Conservation (phyloP, 2,797 vertebrate species). For the Chaetodon trifasciatus region DNA sequence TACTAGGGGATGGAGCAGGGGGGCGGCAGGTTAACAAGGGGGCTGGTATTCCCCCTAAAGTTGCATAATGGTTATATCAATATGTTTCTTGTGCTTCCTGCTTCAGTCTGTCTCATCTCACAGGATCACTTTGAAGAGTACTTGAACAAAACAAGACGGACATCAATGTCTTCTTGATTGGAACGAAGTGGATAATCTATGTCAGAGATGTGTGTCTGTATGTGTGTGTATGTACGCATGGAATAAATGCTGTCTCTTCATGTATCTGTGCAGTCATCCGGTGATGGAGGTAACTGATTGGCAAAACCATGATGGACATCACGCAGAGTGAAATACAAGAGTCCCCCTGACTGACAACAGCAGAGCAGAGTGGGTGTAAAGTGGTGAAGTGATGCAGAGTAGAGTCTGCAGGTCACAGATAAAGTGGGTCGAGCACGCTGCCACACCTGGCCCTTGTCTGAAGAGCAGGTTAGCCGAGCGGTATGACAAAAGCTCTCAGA, state of each 20-base stretch:
- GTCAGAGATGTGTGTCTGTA: not conserved
- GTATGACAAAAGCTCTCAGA: conserved; percentile 65
- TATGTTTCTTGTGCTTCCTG: not conserved
- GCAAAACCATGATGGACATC: conserved; percentile 59
- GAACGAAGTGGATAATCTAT: conserved; percentile 17
- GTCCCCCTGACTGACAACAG: conserved; percentile 54
- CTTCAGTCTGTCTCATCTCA: conserved; percentile 8
- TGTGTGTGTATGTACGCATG: not conserved
- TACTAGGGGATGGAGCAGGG: not conserved
- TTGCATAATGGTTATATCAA: not conserved
- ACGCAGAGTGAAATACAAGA: conserved; percentile 47
- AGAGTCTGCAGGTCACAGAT: conserved; percentile 60
- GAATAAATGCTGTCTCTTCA: conserved; percentile 15
- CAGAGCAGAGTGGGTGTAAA: conserved; percentile 57
- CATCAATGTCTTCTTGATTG: conserved; percentile 12
- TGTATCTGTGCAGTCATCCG: not conserved
- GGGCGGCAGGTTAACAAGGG: too few relatives aligned
- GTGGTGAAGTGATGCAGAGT: conserved; percentile 57
- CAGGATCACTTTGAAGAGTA: conserved; percentile 5
- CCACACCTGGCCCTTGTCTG: conserved; percentile 75
- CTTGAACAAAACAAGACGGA: conserved; percentile 28
- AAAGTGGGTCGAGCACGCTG: conserved; percentile 61
- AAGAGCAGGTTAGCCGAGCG: conserved; percentile 62
- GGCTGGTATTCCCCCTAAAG: too few relatives aligned
- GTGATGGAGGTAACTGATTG: conserved; percentile 45